Evolutionary conservation across 2,113 vertebrate genomes (phyloP), one percentile per base, ranked within the genome.

Genomic region (Thymallus thymallus): DNA sequence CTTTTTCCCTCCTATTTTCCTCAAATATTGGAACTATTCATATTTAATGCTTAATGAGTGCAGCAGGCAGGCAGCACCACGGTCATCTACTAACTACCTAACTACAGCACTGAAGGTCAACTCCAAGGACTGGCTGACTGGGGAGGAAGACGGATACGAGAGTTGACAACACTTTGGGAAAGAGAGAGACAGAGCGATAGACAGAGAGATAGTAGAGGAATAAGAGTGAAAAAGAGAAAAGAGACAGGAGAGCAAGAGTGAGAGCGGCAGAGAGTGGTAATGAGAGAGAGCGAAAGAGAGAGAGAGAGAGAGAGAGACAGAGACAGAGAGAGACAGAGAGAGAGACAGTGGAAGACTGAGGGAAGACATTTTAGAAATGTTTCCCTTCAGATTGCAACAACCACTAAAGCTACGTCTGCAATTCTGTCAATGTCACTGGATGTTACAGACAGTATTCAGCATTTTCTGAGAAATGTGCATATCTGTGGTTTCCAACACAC

Each of bases 31-130:
- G 85, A 91, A 89, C 85, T 88, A 92, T 93, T 91, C 90, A 92
- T 92, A 90, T 91, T 91, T 91, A 91, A 87, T 85, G 87, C 88
- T 90, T 92, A 91, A 93, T 91, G 92, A 92, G 90, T 87, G 90
- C 88, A 89, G 86, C 89, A 89, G 35, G 69, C 69, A 48, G 68
- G 22, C 81, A 77, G 85, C 77, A 88, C 35, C 35, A 92, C 91
- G 89, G 91, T 91, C 90, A 89, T 75, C 71, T 74, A 68, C 82
- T 85, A 90, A 75, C 35, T 41, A 41, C 35, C 35, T 41, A 75
- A 76, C 76, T 66, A 16, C 46, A 22, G 26, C 69, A 64, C 68
- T 67, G 41, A 68, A 68, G 41, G 66, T 45, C 32, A 68, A 68
- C 20, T 23, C 58, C 6, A 61, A 22, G 23, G 48, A 51, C 48